Conservation (phyloP, 2,797 vertebrate genomes). For the Typhlichthys subterraneus region DNA sequence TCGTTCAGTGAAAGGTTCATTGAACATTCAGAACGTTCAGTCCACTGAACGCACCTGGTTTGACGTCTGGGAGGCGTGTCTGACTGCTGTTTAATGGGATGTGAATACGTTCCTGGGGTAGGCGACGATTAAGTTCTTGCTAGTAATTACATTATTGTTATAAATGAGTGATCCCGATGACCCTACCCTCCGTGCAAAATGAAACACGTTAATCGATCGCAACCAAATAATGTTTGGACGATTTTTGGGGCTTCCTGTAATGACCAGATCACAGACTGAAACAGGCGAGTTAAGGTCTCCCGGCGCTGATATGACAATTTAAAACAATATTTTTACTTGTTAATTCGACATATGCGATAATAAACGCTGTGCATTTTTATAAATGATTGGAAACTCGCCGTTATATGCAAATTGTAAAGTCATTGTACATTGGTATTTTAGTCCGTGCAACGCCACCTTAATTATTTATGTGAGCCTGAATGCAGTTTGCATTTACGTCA, state of each 20-base stretch:
- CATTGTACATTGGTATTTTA: background rate
- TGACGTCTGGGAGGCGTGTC: background rate
- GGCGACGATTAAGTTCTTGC: slow-evolving; percentile 1
- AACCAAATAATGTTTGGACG: slow-evolving; percentile 2
- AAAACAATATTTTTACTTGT: fast-evolving
- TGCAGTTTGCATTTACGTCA: slow-evolving; percentile 84
- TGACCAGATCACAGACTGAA: slow-evolving; percentile 30
- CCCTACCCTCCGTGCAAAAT: slow-evolving; percentile 33
- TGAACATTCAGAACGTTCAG: too few relatives aligned
- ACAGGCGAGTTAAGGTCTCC: slow-evolving; percentile 49
- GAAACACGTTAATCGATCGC: slow-evolving; percentile 18
- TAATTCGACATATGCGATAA: fast-evolving
- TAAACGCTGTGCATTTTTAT: fast-evolving
- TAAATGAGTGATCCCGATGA: background rate
- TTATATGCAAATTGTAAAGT: too few relatives aligned
- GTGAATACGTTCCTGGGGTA: background rate
- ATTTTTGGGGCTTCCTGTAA: slow-evolving; percentile 45
- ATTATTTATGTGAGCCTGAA: slow-evolving; percentile 69
- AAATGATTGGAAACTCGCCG: fast-evolving
- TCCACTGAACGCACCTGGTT: background rate
- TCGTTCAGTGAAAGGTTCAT: too few relatives aligned
- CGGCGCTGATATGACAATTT: background rate
- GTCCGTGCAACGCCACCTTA: slow-evolving; percentile 74
- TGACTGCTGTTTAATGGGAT: slow-evolving; percentile 19
- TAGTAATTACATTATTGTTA: slow-evolving; percentile 17